Conservation (phyloP, 2,888 invertebrate species). For the Coleophora deauratella region DNA sequence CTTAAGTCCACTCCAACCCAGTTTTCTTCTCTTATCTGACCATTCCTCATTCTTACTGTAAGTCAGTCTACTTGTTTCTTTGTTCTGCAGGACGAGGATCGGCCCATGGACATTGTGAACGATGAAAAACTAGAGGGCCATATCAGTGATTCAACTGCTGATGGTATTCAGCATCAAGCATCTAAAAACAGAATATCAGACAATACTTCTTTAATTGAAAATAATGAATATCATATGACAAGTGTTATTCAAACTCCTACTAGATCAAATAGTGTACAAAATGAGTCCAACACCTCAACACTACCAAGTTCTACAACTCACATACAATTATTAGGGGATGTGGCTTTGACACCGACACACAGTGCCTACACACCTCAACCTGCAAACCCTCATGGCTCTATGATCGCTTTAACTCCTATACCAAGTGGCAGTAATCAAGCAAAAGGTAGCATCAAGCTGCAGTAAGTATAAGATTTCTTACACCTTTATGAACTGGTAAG, state of each 20-base stretch:
- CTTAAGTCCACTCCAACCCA: too few species aligned
- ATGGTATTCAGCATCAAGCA: constrained; percentile 5
- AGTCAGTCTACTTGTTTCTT: too few species aligned
- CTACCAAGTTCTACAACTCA: constrained; percentile 14
- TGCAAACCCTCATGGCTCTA: constrained; percentile 70
- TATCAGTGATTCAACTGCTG: background rate
- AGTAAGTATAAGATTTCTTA: constrained; percentile 69
- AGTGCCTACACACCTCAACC: constrained; percentile 48
- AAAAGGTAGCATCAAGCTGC: constrained; percentile 75
- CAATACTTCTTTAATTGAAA: background rate
- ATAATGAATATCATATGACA: background rate
- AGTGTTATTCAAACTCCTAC: constrained; percentile 10
- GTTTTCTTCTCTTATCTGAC: background rate
- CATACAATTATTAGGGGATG: constrained; percentile 42
- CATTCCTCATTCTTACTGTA: background rate
- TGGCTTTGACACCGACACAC: constrained; percentile 56
- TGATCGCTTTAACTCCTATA: constrained; percentile 67
- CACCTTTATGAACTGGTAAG: too few species aligned
- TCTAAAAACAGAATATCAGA: constrained; percentile 7
- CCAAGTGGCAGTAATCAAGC: constrained; percentile 72
- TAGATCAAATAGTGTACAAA: constrained; percentile 9
- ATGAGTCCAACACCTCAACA: constrained; percentile 7
- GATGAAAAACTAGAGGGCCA: constrained; percentile 1
- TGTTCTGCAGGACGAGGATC: background rate
- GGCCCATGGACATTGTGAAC: constrained; percentile 4